Percentiles rank a stretch among this genome's conserved stretches.
Conservation (phyloP, 2,113 vertebrate genomes). For the Xiphophorus maculatus region DNA sequence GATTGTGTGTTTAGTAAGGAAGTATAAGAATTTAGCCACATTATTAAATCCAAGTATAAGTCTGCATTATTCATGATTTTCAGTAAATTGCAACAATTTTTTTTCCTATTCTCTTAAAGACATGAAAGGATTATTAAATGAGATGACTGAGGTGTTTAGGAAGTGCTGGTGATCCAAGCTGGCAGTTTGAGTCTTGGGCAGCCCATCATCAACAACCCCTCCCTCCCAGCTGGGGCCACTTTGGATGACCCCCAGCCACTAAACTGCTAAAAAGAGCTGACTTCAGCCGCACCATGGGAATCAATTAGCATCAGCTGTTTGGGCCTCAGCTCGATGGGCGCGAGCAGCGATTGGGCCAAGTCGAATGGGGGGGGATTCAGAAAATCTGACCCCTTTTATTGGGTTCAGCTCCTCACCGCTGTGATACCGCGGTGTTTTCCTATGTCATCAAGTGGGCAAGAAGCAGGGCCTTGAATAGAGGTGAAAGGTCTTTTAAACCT, state of each 20-base stretch:
- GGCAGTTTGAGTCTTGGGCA: constrained; percentile 75
- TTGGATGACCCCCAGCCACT: constrained; percentile 77
- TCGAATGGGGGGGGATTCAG: constrained; percentile 84
- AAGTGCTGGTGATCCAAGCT: constrained; percentile 77
- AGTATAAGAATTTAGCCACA: neutral
- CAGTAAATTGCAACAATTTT: too few relatives aligned
- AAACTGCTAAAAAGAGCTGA: constrained; percentile 83
- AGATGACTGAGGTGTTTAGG: constrained; percentile 69
- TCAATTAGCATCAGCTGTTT: constrained; percentile 85
- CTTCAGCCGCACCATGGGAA: constrained; percentile 85
- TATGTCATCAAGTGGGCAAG: constrained; percentile 88
- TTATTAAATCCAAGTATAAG: too few relatives aligned
- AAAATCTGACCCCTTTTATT: constrained; percentile 92
- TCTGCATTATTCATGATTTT: too few relatives aligned
- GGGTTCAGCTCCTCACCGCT: constrained; percentile 90
- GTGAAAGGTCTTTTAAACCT: constrained; percentile 89
- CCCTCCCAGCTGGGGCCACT: constrained; percentile 51
- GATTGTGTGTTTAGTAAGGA: neutral
- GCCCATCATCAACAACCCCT: constrained; percentile 20
- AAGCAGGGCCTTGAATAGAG: constrained; percentile 86
- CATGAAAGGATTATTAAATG: too few relatives aligned
- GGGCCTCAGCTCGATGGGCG: constrained; percentile 83
- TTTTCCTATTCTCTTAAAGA: too few relatives aligned
- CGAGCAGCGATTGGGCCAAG: constrained; percentile 80
- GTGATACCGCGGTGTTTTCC: constrained; percentile 89